Percentiles rank a stretch among this genome's conserved stretches.
Evolutionary conservation across 1,140 invertebrate species (phyloP).

Genomic region (Laupala kohalensis): DNA sequence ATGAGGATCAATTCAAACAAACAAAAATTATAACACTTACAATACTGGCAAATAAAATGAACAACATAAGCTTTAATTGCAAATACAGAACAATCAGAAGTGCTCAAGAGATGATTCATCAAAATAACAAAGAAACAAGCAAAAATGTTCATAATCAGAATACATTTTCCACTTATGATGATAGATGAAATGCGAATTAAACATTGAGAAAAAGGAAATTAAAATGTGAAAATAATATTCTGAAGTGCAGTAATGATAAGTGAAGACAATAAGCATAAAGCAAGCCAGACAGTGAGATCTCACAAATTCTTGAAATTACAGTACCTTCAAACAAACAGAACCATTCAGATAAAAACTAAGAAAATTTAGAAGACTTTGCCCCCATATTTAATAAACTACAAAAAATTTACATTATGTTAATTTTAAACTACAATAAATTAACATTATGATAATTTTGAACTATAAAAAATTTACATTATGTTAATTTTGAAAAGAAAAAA

Average conservation of each 20-base stretch:
- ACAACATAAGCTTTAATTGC: neutral
- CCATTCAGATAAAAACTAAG: no score
- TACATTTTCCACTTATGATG: neutral
- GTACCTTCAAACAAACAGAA: no score
- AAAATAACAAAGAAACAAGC: neutral
- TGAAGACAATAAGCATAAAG: neutral
- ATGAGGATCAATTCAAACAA: slow-evolving; percentile 7
- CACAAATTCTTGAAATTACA: no score
- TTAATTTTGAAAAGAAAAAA: no score
- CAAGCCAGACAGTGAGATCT: neutral
- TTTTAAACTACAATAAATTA: no score
- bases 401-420: no score
- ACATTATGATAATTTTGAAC: no score
- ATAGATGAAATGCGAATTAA: no score
- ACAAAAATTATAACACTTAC: slow-evolving; percentile 8
- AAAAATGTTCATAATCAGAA: neutral
- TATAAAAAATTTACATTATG: no score
- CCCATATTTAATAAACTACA: no score
- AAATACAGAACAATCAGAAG: neutral
- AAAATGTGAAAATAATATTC: neutral
- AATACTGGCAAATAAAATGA: neutral
- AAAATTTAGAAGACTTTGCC: no score
- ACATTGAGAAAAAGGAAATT: neutral
- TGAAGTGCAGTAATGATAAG: neutral
- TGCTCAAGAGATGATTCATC: no score